Percentiles rank a stretch among this genome's conserved stretches.
Evolutionary conservation across 1,140 invertebrate species (phyloP).

Genomic region (Pseudomyrmex dendroicus): DNA sequence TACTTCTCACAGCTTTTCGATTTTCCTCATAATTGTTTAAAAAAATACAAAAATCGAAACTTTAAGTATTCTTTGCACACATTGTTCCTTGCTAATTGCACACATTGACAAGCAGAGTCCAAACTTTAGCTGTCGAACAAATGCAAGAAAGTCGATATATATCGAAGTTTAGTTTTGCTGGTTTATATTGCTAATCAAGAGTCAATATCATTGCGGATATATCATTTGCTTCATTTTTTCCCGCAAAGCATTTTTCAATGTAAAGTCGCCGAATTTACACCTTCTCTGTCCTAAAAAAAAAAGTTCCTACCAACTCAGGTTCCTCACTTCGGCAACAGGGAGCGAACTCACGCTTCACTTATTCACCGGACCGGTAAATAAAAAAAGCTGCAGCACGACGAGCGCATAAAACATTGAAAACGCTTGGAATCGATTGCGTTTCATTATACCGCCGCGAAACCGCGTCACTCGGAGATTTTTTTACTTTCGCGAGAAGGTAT

Average conservation of each 20-base stretch:
- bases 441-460: slow-evolving; percentile 52
- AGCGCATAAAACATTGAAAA: slow-evolving; percentile 54
- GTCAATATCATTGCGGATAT: slow-evolving; percentile 5
- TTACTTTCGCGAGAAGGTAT: slow-evolving; percentile 45
- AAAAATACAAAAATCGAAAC: too few species aligned
- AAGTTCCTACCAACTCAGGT: too few species aligned
- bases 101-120: neutral
- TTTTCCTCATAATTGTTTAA: too few species aligned
- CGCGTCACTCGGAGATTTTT: slow-evolving; percentile 58
- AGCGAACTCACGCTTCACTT: slow-evolving; percentile 84
- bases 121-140: neutral
- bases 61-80: too few species aligned
- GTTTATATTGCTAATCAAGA: slow-evolving; percentile 3
- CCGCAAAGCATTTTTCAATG: neutral
- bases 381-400: slow-evolving; percentile 70
- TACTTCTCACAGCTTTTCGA: too few species aligned
- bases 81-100: too few species aligned
- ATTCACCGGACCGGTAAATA: slow-evolving; percentile 82
- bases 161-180: slow-evolving; percentile 23
- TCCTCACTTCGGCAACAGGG: slow-evolving; percentile 74
- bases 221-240: slow-evolving; percentile 32
- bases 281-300: slow-evolving; percentile 12
- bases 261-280: slow-evolving; percentile 38
- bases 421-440: slow-evolving; percentile 51
- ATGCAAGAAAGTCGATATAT: neutral